Conservation (phyloP, 2,888 invertebrate species). For the Teinopalpus imperialis region DNA sequence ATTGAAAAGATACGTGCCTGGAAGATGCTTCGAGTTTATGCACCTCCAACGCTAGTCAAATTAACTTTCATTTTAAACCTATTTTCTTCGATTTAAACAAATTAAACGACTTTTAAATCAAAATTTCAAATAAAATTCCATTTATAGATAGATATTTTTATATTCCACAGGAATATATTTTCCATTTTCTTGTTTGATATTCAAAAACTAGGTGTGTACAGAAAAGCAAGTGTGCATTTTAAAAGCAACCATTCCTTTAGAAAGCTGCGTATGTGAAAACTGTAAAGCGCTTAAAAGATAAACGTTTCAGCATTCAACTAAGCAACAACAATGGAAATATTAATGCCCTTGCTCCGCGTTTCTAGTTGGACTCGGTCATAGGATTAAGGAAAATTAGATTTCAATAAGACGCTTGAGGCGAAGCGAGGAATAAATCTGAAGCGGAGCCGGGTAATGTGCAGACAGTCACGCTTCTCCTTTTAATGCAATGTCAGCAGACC, state of each 20-base stretch:
- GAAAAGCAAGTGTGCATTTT: not conserved
- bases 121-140: no score
- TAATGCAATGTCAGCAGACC: conserved; percentile 64
- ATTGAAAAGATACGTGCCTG: conserved; percentile 19
- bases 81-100: no score
- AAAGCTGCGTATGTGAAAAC: conserved; percentile 8
- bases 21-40: conserved; percentile 4
- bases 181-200: no score
- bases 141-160: no score
- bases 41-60: no score
- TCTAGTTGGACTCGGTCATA: conserved; percentile 53
- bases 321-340: conserved; percentile 61
- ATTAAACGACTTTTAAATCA: no score
- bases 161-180: no score
- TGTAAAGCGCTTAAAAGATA: conserved; percentile 10
- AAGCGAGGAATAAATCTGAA: conserved; percentile 65
- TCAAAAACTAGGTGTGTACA: no score
- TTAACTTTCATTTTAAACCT: no score
- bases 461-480: conserved; percentile 70
- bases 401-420: conserved; percentile 77
- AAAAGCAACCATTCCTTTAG: not conserved
- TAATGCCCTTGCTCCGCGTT: conserved; percentile 47
- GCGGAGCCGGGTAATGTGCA: conserved; percentile 62
- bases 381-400: conserved; percentile 81
- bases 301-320: conserved; percentile 37